Evolutionary conservation across 2,113 vertebrate genomes (phyloP).

Genomic region (Macrotis lagotis): DNA sequence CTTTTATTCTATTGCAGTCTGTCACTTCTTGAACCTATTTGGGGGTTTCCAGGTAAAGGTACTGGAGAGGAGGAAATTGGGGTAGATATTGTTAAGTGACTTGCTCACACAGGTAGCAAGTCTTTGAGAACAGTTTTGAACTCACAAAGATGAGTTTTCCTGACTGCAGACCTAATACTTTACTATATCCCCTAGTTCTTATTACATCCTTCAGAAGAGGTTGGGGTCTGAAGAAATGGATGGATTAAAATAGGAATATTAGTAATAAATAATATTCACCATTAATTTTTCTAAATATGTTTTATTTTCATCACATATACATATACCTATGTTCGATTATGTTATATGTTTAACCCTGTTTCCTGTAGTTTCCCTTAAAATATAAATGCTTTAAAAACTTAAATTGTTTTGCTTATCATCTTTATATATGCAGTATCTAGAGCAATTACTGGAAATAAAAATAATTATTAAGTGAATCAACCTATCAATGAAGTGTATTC

Average conservation of each 20-base stretch:
- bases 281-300: background rate
- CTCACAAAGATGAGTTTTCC: background rate
- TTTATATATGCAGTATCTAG: background rate
- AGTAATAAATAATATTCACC: background rate
- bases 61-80: background rate
- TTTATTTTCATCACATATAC: background rate
- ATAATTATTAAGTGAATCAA: background rate
- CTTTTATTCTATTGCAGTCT: background rate
- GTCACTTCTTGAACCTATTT: no score
- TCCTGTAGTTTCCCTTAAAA: background rate
- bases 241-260: background rate
- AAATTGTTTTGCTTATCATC: background rate
- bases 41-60: no score
- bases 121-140: background rate
- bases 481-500: background rate
- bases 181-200: background rate
- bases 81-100: background rate
- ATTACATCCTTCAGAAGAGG: background rate
- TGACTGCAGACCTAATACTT: background rate
- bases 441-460: background rate
- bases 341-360: constrained; percentile 27
- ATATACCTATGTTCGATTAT: background rate
- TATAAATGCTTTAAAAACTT: background rate
- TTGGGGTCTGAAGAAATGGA: background rate
- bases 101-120: background rate